A percentile compares a stretch with the other conserved stretches of the same genome.
Evolutionary conservation across 1,140 invertebrate species (phyloP).

Genomic region (Sycobia sp.): DNA sequence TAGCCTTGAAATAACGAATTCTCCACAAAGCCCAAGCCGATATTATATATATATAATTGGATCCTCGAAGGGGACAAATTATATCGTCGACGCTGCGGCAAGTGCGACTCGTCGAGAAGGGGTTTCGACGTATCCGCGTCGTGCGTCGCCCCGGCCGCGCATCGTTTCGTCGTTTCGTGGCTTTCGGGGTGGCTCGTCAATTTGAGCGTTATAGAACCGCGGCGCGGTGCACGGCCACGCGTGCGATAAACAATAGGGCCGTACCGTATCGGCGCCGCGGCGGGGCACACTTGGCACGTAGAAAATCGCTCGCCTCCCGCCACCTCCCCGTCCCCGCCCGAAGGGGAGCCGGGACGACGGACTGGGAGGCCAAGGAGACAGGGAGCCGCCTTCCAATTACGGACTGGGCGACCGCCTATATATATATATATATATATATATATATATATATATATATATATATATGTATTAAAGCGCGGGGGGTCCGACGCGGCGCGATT

Average conservation of each 20-base stretch:
- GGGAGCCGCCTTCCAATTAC: slow-evolving; percentile 59
- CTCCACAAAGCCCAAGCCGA: neutral
- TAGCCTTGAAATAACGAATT: neutral
- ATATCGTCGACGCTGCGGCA: too few relatives aligned
- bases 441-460: too few relatives aligned
- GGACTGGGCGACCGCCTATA: slow-evolving; percentile 48
- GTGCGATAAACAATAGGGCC: slow-evolving; percentile 55
- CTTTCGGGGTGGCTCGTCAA: slow-evolving; percentile 31
- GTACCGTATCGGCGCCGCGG: slow-evolving; percentile 46
- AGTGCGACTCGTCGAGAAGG: too few relatives aligned
- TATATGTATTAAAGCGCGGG: too few relatives aligned
- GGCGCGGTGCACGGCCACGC: slow-evolving; percentile 10
- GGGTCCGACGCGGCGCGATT: slow-evolving; percentile 61
- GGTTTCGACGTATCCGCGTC: too few relatives aligned
- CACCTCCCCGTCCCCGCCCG: slow-evolving; percentile 35
- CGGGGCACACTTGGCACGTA: slow-evolving; percentile 61
- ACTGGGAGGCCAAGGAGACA: too few relatives aligned
- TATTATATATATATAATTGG: neutral
- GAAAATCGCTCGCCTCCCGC: too few relatives aligned
- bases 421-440: too few relatives aligned
- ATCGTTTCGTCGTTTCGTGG: slow-evolving; percentile 23
- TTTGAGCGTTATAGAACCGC: neutral
- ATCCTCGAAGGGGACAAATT: neutral
- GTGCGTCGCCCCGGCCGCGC: too few relatives aligned
- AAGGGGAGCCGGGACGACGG: too few relatives aligned